Percentiles rank a stretch among this genome's conserved stretches.
Conservation (phyloP, 2,113 vertebrate species). For the Rhadina sibilatrix region DNA sequence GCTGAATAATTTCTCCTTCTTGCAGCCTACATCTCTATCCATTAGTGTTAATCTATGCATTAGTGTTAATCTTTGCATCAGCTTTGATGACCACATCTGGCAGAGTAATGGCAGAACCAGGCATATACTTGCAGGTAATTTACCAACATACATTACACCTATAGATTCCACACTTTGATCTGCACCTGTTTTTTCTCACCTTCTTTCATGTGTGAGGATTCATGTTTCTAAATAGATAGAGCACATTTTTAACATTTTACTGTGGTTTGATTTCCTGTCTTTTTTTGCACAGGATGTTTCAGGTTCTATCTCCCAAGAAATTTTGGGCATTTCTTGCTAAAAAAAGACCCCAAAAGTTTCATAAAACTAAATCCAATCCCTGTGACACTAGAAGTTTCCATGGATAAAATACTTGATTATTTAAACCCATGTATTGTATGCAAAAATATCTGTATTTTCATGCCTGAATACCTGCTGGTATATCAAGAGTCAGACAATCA, state of each 20-base stretch:
- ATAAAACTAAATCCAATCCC: neutral
- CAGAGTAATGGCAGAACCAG: neutral
- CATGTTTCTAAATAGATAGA: neutral
- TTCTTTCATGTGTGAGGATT: neutral
- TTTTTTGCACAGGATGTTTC: neutral
- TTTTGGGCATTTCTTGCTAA: neutral
- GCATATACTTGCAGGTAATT: neutral
- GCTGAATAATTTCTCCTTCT: neutral
- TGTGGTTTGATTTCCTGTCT: neutral
- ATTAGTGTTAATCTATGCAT: neutral
- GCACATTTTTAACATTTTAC: neutral
- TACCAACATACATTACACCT: neutral
- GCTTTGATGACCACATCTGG: slow-evolving; percentile 9
- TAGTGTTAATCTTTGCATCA: neutral
- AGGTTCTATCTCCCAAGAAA: neutral
- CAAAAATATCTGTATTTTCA: neutral
- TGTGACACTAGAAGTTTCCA: neutral
- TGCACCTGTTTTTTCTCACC: neutral
- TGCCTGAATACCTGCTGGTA: neutral
- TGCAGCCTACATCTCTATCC: neutral
- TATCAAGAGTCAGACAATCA: neutral
- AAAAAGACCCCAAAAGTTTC: neutral
- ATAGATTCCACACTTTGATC: neutral
- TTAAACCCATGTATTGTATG: neutral
- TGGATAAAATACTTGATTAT: neutral